Base-by-base conservation (phyloP, 2,888 invertebrate genomes). In the Erebia ligea region DNA sequence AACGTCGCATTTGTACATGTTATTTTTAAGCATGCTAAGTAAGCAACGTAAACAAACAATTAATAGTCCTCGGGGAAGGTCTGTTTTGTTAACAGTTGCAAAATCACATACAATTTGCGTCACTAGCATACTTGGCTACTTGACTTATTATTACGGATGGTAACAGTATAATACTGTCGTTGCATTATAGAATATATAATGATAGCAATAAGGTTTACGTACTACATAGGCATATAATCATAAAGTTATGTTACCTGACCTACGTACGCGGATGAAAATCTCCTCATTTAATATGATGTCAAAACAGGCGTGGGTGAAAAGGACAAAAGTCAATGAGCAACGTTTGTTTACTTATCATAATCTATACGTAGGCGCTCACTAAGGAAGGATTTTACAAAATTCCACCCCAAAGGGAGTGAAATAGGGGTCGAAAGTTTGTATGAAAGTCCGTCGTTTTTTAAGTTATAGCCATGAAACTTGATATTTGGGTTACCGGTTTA, bases 81-180 rank as follows among this genome's bases (percentile, higher is more conserved):
- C 74, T 76, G 74, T 75, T 76, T 76, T 75, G 74, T 77, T 78
- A 76, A 68, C 73, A 75, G 67, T 71, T 74, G 72, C 75, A 73
- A 69, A 72, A 69, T 77, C 78, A 77, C 78, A 79, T 77, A 75
- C 77, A 58, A 65, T 59, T 75, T 83, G 79, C 82, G 82, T 82
- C 82, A 82, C 67, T 64, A 67, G 56, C 73, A 81, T 58, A 77
- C 81, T 82, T 81, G 80, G 81, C 77, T 45, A 11, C 45, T 52
- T 52, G 52, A 77, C 73, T 34, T 34, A 34, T 34, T 34, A 71
- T 67, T 71, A 74, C 54, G 40, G 70, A 72, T 66, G 34, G 40
- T 50, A 67, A 63, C 66, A 63, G 59, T 54, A 62, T 52, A 69
- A 42, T 64, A 45, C 40, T 52, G 61, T 54, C 54, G 58, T 68